These are phyloP conservation scores for Julus scanicus DNA, from an alignment of 2,888 invertebrate species.

Conservation along the genomic window DNA sequence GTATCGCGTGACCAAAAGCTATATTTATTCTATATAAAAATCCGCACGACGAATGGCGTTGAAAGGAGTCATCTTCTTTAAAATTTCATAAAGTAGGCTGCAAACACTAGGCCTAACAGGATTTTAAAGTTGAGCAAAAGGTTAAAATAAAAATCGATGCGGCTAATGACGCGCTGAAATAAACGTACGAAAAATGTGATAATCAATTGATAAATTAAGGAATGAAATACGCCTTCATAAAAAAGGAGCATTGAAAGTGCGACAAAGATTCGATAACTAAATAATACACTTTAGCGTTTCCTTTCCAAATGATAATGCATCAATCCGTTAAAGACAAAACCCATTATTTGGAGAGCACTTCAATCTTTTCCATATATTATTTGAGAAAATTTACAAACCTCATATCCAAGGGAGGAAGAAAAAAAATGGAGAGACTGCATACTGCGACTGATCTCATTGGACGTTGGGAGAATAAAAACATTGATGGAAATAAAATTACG, in stretches of 20 bases:
- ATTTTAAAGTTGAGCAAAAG: conserved; percentile 29
- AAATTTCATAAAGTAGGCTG: background rate
- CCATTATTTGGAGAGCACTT: conserved; percentile 28
- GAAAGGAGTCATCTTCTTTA: background rate
- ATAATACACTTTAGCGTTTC: background rate
- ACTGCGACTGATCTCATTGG: background rate
- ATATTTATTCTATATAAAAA: background rate
- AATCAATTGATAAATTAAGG: background rate
- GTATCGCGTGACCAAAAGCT: background rate
- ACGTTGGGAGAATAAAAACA: background rate
- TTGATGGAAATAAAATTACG: background rate
- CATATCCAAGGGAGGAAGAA: background rate
- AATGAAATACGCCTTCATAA: background rate
- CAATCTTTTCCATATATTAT: background rate
- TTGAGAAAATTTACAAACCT: background rate
- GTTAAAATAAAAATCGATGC: background rate
- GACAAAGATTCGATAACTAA: conserved; percentile 13
- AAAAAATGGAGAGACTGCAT: background rate
- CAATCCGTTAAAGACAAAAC: background rate
- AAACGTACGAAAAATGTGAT: conserved; percentile 5
- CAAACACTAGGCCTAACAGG: background rate
- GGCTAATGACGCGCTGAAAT: background rate
- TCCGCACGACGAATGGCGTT: background rate
- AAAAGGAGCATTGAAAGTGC: background rate
- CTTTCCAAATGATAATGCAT: background rate